These are phyloP conservation scores for Mellivora capensis DNA, from an alignment of 2,113 vertebrate species.

Conservation along the genomic window DNA sequence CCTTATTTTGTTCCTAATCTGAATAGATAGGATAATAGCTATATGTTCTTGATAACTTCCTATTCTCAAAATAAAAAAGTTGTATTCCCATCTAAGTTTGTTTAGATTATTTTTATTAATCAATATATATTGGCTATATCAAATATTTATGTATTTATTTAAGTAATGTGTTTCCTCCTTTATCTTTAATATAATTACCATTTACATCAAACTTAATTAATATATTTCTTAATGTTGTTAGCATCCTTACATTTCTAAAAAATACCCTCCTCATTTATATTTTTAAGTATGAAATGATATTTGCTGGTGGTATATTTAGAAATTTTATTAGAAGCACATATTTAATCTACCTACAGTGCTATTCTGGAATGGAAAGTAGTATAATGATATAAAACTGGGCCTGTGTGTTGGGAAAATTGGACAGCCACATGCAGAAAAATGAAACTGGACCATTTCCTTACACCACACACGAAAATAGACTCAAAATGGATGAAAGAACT, in stretches of 20 bases:
- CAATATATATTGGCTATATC: background rate
- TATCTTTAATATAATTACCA: background rate
- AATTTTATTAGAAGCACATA: background rate
- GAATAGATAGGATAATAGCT: background rate
- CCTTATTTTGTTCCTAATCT: background rate
- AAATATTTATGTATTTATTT: background rate
- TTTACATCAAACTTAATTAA: background rate
- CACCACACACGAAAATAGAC: too few relatives aligned
- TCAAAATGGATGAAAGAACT: too few relatives aligned
- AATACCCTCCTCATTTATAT: background rate
- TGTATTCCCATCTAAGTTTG: background rate
- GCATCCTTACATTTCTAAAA: background rate
- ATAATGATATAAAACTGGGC: background rate
- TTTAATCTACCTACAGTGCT: background rate
- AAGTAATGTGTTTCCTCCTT: background rate
- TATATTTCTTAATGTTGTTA: background rate
- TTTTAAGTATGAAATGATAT: background rate
- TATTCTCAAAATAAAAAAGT: background rate
- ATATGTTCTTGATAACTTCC: background rate
- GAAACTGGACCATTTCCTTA: too few relatives aligned
- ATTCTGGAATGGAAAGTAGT: background rate
- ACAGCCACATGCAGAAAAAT: too few relatives aligned
- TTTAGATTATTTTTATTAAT: background rate
- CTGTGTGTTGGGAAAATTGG: background rate
- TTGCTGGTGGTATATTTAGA: background rate